Conservation (phyloP, 2,888 invertebrate species). For the Tetragnatha montana region DNA sequence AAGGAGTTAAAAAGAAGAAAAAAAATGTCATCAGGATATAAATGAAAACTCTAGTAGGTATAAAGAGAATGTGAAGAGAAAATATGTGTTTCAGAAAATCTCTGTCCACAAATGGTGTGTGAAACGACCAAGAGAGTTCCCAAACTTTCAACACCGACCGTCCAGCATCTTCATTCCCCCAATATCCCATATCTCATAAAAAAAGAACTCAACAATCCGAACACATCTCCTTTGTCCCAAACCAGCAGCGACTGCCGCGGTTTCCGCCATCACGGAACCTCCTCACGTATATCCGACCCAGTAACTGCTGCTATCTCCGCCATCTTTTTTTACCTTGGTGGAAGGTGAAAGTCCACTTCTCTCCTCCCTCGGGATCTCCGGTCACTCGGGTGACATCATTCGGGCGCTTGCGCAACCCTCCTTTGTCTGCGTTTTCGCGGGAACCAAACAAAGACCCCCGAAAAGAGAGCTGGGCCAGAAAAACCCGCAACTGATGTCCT, state of each 20-base stretch:
- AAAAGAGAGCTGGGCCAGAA: neutral
- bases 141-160: too few relatives aligned
- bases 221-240: too few relatives aligned
- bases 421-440: conserved; percentile 56
- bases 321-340: conserved; percentile 36
- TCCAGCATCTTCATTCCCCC: too few relatives aligned
- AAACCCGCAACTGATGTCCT: conserved; percentile 46
- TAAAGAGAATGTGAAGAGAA: too few relatives aligned
- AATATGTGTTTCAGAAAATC: too few relatives aligned
- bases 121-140: too few relatives aligned
- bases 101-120: too few relatives aligned
- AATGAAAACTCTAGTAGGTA: too few relatives aligned
- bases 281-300: conserved; percentile 45
- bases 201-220: too few relatives aligned
- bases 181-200: too few relatives aligned
- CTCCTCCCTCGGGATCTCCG: conserved; percentile 9
- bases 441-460: conserved; percentile 40
- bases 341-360: conserved; percentile 53
- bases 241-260: neutral
- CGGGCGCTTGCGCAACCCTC: conserved; percentile 7
- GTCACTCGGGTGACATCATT: conserved; percentile 44
- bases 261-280: conserved; percentile 42
- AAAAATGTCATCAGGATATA: too few relatives aligned
- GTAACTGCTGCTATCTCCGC: conserved; percentile 11
- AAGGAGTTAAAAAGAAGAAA: too few relatives aligned